phyloP scores from a whole-genome alignment of 2,797 vertebrate species.

The Chromis chromis region DNA sequence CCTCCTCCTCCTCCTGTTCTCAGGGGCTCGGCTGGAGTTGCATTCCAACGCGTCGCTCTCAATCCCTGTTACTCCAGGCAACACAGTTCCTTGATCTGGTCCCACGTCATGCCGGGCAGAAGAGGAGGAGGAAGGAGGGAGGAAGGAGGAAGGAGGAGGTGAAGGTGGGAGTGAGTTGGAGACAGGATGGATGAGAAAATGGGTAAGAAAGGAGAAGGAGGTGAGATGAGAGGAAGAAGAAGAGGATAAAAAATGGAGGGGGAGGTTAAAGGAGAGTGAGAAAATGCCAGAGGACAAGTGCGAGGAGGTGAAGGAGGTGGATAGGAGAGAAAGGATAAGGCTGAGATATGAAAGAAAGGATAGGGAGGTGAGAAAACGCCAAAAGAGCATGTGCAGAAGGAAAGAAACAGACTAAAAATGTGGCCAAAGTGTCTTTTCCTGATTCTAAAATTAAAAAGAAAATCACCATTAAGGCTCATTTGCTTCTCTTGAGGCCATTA shows the following conservation, averaged over 20 bases:
- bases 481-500: constrained; percentile 55
- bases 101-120: constrained; percentile 76
- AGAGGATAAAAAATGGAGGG: constrained; percentile 7
- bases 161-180: constrained; percentile 35
- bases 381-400: constrained; percentile 9
- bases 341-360: constrained; percentile 10
- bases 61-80: constrained; percentile 80
- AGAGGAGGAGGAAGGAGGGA: constrained; percentile 43
- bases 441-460: constrained; percentile 51
- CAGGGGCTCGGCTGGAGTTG: constrained; percentile 78
- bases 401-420: neutral
- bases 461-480: constrained; percentile 58
- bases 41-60: constrained; percentile 79
- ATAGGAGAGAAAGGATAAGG: constrained; percentile 19
- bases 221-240: neutral
- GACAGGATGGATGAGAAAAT: constrained; percentile 48
- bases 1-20: constrained; percentile 66
- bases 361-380: constrained; percentile 26
- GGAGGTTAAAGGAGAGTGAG: neutral
- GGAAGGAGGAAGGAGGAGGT: constrained; percentile 24
- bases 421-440: neutral
- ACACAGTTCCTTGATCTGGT: constrained; percentile 81
- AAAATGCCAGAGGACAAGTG: neutral
- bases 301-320: constrained; percentile 9
- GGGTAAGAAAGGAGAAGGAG: constrained; percentile 12